Evolutionary conservation across 2,797 vertebrate genomes (phyloP).

Genomic region (Betta splendens): DNA sequence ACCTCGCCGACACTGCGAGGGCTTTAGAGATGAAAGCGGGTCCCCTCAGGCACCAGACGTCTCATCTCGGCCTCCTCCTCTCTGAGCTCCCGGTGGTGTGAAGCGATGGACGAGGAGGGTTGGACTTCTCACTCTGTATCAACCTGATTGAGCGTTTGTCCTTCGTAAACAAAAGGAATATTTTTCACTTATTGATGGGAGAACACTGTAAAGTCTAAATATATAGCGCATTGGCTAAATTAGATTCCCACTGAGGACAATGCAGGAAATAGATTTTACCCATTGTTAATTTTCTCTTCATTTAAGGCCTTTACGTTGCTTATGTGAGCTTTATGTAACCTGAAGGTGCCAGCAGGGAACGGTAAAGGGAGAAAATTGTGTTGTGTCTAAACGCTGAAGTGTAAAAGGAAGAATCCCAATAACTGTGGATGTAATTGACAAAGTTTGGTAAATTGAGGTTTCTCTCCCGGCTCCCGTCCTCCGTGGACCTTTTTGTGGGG

Average conservation of each 20-base stretch:
- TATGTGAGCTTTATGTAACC: slow-evolving; percentile 44
- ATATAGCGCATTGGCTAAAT: slow-evolving; percentile 42
- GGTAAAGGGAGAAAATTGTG: slow-evolving; percentile 29
- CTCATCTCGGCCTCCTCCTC: slow-evolving; percentile 21
- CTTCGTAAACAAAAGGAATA: slow-evolving; percentile 1
- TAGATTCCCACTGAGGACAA: slow-evolving; percentile 37
- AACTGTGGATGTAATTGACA: slow-evolving; percentile 65
- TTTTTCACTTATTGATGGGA: slow-evolving; percentile 19
- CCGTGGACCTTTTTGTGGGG: slow-evolving; percentile 55
- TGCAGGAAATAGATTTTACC: slow-evolving; percentile 53
- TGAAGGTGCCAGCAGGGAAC: slow-evolving; percentile 30
- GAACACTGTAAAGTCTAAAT: slow-evolving; percentile 24
- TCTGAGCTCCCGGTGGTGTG: slow-evolving; percentile 7
- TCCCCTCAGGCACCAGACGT: slow-evolving; percentile 47
- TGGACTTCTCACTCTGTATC: slow-evolving; percentile 23
- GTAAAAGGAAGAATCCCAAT: slow-evolving; percentile 43
- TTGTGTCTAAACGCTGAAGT: slow-evolving; percentile 47
- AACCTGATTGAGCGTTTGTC: slow-evolving; percentile 35
- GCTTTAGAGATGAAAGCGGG: slow-evolving; percentile 60
- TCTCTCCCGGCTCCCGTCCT: slow-evolving; percentile 41
- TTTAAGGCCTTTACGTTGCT: slow-evolving; percentile 51
- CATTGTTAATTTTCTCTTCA: slow-evolving; percentile 60
- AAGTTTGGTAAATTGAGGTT: slow-evolving; percentile 63
- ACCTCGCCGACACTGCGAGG: slow-evolving; percentile 28
- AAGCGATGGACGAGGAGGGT: slow-evolving; percentile 13